These are phyloP conservation scores for Pollenia labialis DNA, from an alignment of 2,888 invertebrate genomes.

Conservation along the genomic window DNA sequence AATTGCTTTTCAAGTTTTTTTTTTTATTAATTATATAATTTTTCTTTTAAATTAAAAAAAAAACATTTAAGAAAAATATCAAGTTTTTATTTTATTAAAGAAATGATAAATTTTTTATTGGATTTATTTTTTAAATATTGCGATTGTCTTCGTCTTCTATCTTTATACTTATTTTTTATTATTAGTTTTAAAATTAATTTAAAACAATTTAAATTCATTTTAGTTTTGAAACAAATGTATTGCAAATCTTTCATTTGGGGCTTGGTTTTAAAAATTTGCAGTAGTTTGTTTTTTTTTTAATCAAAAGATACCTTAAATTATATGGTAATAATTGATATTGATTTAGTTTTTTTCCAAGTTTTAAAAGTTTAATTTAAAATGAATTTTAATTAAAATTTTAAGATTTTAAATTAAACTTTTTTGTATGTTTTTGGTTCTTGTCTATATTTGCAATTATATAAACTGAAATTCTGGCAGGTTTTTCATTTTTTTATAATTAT, in stretches of 20 bases:
- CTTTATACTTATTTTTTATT: constrained; percentile 20
- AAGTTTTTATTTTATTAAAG: constrained; percentile 17
- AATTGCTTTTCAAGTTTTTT: constrained; percentile 66
- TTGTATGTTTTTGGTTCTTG: constrained; percentile 43
- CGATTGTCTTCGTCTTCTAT: constrained; percentile 69
- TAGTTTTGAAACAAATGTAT: constrained; percentile 68
- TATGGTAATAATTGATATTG: constrained; percentile 62
- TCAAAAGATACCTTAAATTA: constrained; percentile 70
- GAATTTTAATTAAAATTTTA: constrained; percentile 1
- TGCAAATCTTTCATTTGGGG: constrained; percentile 73
- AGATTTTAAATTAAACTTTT: constrained; percentile 23
- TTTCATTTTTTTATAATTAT: background rate
- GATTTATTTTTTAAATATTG: constrained; percentile 45
- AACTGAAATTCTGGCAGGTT: constrained; percentile 43
- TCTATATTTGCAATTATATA: constrained; percentile 2
- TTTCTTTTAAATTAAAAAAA: constrained; percentile 60
- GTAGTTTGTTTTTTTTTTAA: constrained; percentile 71
- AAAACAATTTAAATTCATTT: no score
- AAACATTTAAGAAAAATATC: constrained; percentile 25
- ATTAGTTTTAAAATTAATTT: constrained; percentile 23
- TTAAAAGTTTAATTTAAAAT: constrained; percentile 39
- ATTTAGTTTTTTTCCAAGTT: constrained; percentile 11
- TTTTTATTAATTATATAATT: constrained; percentile 18
- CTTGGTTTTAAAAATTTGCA: constrained; percentile 73
- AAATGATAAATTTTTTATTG: constrained; percentile 20